These are phyloP conservation scores for Drosophila persimilis DNA, from an alignment of 1,140 invertebrate species.

Conservation along the genomic window DNA sequence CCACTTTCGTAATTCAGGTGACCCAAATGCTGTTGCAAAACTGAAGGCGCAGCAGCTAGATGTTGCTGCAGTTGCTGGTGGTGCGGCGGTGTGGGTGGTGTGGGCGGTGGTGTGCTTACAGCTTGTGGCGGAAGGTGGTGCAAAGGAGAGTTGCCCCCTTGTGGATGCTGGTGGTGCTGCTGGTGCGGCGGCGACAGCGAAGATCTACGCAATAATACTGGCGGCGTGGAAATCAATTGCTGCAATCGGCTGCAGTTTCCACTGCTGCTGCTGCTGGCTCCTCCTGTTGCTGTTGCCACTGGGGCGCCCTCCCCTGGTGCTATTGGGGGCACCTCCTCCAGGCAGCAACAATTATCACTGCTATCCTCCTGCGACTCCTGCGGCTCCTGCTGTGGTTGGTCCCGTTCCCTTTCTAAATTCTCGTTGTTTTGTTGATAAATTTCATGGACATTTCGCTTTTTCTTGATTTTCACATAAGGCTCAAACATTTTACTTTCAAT, in stretches of 20 bases:
- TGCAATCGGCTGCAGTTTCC: slow-evolving; percentile 78
- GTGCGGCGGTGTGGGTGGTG: slow-evolving; percentile 48
- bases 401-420: slow-evolving; percentile 64
- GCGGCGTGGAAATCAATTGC: slow-evolving; percentile 82
- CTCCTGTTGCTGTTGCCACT: slow-evolving; percentile 23
- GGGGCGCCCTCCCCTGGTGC: slow-evolving; percentile 7
- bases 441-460: slow-evolving; percentile 80
- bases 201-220: slow-evolving; percentile 78
- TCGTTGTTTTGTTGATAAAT: slow-evolving; percentile 66
- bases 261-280: slow-evolving; percentile 54
- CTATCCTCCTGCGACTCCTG: slow-evolving; percentile 21
- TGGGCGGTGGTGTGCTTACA: slow-evolving; percentile 57
- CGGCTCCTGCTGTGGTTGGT: slow-evolving; percentile 31
- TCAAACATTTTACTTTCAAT: slow-evolving; percentile 77
- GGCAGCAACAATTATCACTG: slow-evolving; percentile 78
- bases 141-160: slow-evolving; percentile 7
- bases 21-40: slow-evolving; percentile 83
- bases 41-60: slow-evolving; percentile 61
- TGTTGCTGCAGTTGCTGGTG: slow-evolving; percentile 32
- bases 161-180: slow-evolving; percentile 37
- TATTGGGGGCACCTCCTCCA: slow-evolving; percentile 48
- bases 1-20: slow-evolving; percentile 83
- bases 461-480: slow-evolving; percentile 82
- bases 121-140: slow-evolving; percentile 14
- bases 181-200: slow-evolving; percentile 57